Evolutionary conservation across 2,797 vertebrate species (phyloP).

Genomic region (Balearica regulorum): DNA sequence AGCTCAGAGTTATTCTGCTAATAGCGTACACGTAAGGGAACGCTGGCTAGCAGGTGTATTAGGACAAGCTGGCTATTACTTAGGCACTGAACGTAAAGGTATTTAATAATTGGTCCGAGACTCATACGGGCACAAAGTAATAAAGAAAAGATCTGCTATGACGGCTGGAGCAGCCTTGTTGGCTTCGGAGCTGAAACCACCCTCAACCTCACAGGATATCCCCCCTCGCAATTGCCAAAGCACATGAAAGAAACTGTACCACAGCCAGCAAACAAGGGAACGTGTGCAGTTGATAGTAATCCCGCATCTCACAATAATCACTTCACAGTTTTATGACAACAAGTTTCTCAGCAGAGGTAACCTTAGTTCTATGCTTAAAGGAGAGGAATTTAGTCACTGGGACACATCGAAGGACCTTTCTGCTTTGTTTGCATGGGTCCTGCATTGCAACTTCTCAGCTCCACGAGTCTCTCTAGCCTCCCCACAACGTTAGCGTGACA

Average conservation of each 20-base stretch:
- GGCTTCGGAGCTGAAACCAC: background rate
- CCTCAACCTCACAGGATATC: background rate
- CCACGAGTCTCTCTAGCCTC: background rate
- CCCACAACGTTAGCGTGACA: fast-evolving
- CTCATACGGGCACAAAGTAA: background rate
- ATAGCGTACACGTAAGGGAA: fast-evolving
- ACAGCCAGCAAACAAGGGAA: background rate
- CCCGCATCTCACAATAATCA: background rate
- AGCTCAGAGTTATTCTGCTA: background rate
- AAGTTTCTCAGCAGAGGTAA: background rate
- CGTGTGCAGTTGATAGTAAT: background rate
- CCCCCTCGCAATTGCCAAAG: background rate
- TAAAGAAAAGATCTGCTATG: background rate
- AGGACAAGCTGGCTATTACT: background rate
- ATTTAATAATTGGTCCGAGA: background rate
- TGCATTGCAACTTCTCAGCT: background rate
- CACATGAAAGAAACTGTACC: background rate
- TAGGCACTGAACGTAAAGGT: background rate
- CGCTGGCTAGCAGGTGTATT: background rate
- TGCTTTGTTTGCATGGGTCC: background rate
- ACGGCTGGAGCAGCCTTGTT: background rate
- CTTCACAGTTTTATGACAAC: background rate
- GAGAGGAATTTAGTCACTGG: background rate
- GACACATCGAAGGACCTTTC: background rate
- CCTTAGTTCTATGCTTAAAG: background rate